Conservation (phyloP, 2,113 vertebrate genomes). For the Pteruthius melanotis region DNA sequence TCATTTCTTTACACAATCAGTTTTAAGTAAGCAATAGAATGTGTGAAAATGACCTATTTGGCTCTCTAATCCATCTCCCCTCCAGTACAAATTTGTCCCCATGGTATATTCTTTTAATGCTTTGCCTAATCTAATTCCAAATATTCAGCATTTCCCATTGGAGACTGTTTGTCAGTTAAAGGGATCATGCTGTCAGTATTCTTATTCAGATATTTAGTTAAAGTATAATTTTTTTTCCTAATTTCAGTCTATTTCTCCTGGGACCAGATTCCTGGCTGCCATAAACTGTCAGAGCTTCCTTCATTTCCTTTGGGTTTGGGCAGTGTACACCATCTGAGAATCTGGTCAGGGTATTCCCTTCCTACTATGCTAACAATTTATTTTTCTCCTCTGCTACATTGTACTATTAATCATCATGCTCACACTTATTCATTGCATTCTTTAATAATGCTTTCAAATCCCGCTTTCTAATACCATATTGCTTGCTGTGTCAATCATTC, state of each 20-base stretch:
- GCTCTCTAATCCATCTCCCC: background rate
- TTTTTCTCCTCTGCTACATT: background rate
- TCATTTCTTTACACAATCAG: background rate
- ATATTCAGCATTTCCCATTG: background rate
- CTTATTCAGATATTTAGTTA: constrained; percentile 5
- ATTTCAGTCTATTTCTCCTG: constrained; percentile 9
- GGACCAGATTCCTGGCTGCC: background rate
- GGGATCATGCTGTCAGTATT: background rate
- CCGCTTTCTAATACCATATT: background rate
- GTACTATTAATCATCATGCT: background rate
- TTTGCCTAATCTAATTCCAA: constrained; percentile 19
- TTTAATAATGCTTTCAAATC: constrained; percentile 8
- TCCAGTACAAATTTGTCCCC: background rate
- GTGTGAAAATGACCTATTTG: background rate
- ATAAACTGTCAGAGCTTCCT: background rate
- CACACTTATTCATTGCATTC: background rate
- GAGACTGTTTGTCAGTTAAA: constrained; percentile 11
- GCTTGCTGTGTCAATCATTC: constrained; percentile 42
- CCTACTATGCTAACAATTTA: background rate
- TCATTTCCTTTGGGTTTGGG: constrained; percentile 24
- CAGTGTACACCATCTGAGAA: background rate
- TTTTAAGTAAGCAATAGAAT: background rate
- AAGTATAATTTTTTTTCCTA: constrained; percentile 8
- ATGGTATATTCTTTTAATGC: background rate
- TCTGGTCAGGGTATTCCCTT: background rate